Base-by-base conservation (phyloP, 2,888 invertebrate species). In the Timandra comae region DNA sequence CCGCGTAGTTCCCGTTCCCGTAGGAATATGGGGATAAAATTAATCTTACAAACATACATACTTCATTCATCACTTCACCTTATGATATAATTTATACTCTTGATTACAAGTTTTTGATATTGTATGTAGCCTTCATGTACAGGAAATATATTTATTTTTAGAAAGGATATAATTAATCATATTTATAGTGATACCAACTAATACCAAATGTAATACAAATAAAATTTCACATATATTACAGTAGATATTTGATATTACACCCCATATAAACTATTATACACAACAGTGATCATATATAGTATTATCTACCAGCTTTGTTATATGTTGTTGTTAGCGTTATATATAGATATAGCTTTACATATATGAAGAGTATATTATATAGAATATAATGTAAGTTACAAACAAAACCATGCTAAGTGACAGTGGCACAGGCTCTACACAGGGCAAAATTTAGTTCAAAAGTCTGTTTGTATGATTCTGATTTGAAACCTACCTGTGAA, bases 401-500 rank as follows among this genome's bases (percentile, higher is more conserved):
- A 68, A 71, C 72, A 68, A 74, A n/a, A 68, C 72, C 81, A 84
- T 82, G 84, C 84, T 71, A 63, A n/a, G 78, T 79, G 79, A 77
- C 64, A 70, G 66, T 61, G 76, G 78, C 79, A 75, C 75, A 79
- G 82, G 85, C 80, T 78, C 78, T 79, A 80, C 78, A 56, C 63
- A 75, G 80, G 81, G 77, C 73, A 65, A 69, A 65, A 71, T 75
- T 71, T 75, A 72, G 77, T 40, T 64, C 63, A 69, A 68, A 70
- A 75, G 72, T 70, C 65, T 69, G 73, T 69, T 63, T 74, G 66
- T 63, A 75, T 76, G 79, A 72, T 76, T 76, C 82, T 70, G 78
- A 77, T 54, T 85, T 76, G 79, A 84, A 89, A 93, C 96, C 95
- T 97, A 97, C 97, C 96, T 97, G 96, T 95, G 89, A 97, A 97